These are phyloP conservation scores for Crenuchus spilurus DNA, from an alignment of 2,797 vertebrate genomes.

Conservation along the genomic window DNA sequence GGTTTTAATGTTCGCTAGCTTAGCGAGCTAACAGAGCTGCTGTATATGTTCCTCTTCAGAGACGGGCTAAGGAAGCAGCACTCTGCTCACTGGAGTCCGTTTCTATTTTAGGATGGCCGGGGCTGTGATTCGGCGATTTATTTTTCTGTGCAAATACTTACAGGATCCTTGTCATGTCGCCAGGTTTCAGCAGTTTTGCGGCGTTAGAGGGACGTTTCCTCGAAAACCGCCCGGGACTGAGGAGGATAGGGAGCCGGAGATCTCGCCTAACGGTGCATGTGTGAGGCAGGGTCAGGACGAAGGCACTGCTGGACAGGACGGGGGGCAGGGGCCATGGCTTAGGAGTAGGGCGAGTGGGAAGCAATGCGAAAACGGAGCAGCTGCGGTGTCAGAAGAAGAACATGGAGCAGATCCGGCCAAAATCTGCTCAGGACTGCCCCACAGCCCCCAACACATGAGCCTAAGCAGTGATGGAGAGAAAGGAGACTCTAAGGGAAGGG, in stretches of 20 bases:
- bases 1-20: conserved; percentile 11
- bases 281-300: conserved; percentile 17
- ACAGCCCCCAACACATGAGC: neutral
- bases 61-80: conserved; percentile 13
- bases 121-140: conserved; percentile 62
- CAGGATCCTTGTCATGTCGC: conserved; percentile 90
- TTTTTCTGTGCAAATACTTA: conserved; percentile 72
- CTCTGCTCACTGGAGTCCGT: neutral
- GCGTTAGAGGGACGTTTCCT: conserved; percentile 80
- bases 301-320: neutral
- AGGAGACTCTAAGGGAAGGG: conserved; percentile 29
- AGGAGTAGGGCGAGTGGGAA: conserved; percentile 55
- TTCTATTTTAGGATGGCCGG: conserved; percentile 66
- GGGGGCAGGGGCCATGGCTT: conserved; percentile 45
- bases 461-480: neutral
- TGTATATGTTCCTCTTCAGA: neutral
- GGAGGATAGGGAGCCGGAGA: conserved; percentile 11
- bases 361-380: conserved; percentile 39
- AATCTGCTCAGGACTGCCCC: neutral
- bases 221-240: conserved; percentile 51
- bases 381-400: neutral
- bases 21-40: conserved; percentile 18
- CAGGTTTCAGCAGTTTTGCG: conserved; percentile 88
- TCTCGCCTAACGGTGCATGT: conserved; percentile 49
- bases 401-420: neutral